A percentile compares a stretch with the other conserved stretches of the same genome.
Conservation (phyloP, 30 jellyfish, hydroid and myxozoan species). For the Haliclystus octoradiatus region DNA sequence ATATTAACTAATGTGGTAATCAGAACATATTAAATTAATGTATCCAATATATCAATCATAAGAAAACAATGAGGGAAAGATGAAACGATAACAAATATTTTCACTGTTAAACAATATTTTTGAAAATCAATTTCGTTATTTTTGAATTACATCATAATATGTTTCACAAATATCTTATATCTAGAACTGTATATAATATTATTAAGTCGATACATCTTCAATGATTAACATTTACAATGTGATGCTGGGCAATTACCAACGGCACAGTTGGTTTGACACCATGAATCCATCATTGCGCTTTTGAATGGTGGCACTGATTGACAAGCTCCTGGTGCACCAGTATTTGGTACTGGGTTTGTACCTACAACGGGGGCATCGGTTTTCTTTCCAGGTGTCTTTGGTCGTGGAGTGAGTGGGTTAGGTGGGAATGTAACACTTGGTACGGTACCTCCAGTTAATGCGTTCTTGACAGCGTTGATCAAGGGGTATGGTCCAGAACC, state of each 20-base stretch:
- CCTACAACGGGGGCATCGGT: conserved; percentile 13
- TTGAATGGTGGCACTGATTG: conserved; percentile 7
- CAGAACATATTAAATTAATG: no score
- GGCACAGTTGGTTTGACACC: conserved; percentile 70
- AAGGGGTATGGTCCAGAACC: conserved; percentile 87
- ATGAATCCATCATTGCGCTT: conserved; percentile 41
- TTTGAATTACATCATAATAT: no score
- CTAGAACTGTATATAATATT: no score
- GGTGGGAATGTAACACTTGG: conserved; percentile 43
- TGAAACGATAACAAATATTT: no score
- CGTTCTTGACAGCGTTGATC: conserved; percentile 66
- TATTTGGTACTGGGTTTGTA: not conserved
- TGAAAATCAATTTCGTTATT: no score
- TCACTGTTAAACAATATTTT: no score
- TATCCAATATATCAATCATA: no score
- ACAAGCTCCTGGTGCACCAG: conserved; percentile 5
- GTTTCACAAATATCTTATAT: no score
- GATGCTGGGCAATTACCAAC: conserved; percentile 61
- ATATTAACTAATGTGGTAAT: no score
- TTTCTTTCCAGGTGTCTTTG: conserved; percentile 2
- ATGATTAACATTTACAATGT: conserved; percentile 34
- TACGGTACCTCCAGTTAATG: conserved; percentile 45
- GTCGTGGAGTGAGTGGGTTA: conserved; percentile 20
- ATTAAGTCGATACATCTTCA: no score
- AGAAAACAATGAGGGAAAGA: no score